These are phyloP conservation scores for Apoderus coryli DNA, from an alignment of 2,888 invertebrate species.

Conservation along the genomic window DNA sequence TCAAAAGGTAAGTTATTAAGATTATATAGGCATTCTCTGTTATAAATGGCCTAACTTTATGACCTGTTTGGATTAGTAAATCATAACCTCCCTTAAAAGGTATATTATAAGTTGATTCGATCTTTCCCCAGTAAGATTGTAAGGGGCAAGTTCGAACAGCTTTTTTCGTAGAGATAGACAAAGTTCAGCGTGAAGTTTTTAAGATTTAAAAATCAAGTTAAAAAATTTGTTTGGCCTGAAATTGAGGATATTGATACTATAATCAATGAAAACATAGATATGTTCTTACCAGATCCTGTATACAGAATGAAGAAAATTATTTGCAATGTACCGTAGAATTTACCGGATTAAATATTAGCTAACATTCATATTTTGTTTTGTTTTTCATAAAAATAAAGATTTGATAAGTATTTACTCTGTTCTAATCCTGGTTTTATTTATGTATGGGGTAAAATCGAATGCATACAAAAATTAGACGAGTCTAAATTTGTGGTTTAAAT, in stretches of 20 bases:
- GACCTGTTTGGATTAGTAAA: conserved; percentile 4
- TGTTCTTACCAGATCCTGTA: conserved; percentile 8
- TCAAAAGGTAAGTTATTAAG: conserved; percentile 5
- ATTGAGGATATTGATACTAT: conserved; percentile 10
- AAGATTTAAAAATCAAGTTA: conserved; percentile 9
- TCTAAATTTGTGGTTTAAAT: conserved; percentile 2
- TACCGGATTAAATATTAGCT: conserved; percentile 7
- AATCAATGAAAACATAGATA: conserved; percentile 9
- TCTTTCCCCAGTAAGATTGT: conserved; percentile 5
- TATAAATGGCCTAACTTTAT: conserved; percentile 4
- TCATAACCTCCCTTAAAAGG: conserved; percentile 6
- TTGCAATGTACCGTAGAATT: conserved; percentile 9
- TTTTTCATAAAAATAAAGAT: conserved; percentile 1
- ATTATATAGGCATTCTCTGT: conserved; percentile 4
- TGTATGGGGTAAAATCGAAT: conserved; percentile 2
- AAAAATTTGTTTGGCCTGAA: conserved; percentile 8
- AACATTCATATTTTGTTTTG: background rate
- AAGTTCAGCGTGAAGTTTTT: conserved; percentile 8
- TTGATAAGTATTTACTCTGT: background rate
- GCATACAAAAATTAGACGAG: conserved; percentile 1
- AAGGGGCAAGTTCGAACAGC: conserved; percentile 1
- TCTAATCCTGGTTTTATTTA: conserved; percentile 1
- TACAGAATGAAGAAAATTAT: conserved; percentile 6
- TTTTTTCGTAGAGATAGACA: conserved; percentile 8
- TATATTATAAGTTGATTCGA: conserved; percentile 3